phyloP scores from a whole-genome alignment of 2,113 vertebrate species.

The Anarhynchus alexandrinus region DNA sequence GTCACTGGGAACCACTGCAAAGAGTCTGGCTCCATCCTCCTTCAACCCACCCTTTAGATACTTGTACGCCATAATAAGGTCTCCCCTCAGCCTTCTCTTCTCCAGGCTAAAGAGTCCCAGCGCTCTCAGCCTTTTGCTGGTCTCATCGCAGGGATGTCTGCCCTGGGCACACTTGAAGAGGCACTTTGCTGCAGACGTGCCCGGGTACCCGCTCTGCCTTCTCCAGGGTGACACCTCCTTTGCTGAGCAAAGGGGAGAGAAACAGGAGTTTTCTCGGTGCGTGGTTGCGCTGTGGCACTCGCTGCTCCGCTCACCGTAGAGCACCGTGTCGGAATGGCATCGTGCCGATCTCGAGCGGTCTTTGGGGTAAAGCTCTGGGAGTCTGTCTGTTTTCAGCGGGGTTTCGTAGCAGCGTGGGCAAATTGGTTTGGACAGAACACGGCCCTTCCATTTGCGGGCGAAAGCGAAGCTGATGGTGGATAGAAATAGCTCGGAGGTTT shows the following conservation, averaged over 20 bases:
- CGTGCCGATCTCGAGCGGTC: fast-evolving
- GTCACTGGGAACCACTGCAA: too few species aligned
- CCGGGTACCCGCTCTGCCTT: neutral
- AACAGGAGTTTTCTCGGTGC: neutral
- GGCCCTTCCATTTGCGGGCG: neutral
- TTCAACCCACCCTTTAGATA: too few species aligned
- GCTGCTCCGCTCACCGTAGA: too few species aligned
- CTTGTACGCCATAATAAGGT: too few species aligned
- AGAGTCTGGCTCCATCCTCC: too few species aligned
- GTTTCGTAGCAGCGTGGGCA: neutral
- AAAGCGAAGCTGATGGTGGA: neutral
- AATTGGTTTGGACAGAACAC: neutral
- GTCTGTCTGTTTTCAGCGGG: neutral
- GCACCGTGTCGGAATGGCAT: neutral
- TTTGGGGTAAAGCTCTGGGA: neutral
- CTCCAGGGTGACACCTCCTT: neutral
- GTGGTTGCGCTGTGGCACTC: too few species aligned
- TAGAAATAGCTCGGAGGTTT: neutral
- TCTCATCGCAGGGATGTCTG: too few species aligned
- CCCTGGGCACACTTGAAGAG: neutral
- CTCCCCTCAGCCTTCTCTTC: too few species aligned
- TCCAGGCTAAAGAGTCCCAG: too few species aligned
- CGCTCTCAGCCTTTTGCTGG: neutral
- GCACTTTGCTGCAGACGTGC: neutral
- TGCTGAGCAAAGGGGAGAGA: neutral